Evolutionary conservation across 92 coral and sea anemone species (phyloP).

Genomic region (Actinernus sp.): DNA sequence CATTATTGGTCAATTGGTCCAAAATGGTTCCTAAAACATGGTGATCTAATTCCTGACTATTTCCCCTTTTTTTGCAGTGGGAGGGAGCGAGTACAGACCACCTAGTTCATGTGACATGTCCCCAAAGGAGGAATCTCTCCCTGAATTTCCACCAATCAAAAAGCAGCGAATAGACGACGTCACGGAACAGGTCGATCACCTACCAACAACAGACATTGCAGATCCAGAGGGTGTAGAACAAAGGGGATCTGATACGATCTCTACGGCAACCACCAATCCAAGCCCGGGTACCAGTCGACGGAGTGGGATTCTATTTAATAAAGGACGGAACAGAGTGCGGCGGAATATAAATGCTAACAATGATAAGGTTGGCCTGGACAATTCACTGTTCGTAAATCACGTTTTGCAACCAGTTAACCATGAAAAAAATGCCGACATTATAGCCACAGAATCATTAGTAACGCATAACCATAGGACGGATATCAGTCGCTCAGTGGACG

Average conservation of each 20-base stretch:
- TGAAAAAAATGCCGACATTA: slow-evolving; percentile 60
- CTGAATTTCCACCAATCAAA: slow-evolving; percentile 33
- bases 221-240: slow-evolving; percentile 52
- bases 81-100: slow-evolving; percentile 35
- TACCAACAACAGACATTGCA: slow-evolving; percentile 32
- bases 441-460: slow-evolving; percentile 77
- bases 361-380: slow-evolving; percentile 47
- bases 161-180: slow-evolving; percentile 35
- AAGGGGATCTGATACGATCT: slow-evolving; percentile 23
- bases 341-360: slow-evolving; percentile 80
- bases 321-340: slow-evolving; percentile 90
- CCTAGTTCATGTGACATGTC: slow-evolving; percentile 15
- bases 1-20: too few relatives aligned
- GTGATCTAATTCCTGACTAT: background rate
- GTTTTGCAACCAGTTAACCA: slow-evolving; percentile 64
- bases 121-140: slow-evolving; percentile 24
- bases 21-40: too few relatives aligned
- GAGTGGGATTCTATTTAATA: slow-evolving; percentile 97
- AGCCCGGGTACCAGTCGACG: slow-evolving; percentile 99
- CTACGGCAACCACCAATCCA: slow-evolving; percentile 91
- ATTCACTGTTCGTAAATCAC: slow-evolving; percentile 48
- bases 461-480: slow-evolving; percentile 80
- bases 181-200: slow-evolving; percentile 13
- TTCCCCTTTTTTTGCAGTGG: slow-evolving; percentile 23
- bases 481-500: slow-evolving; percentile 59